Evolutionary conservation across 2,113 vertebrate genomes (phyloP), one percentile per base, ranked within the genome.

Genomic region (Chunga burmeisteri): DNA sequence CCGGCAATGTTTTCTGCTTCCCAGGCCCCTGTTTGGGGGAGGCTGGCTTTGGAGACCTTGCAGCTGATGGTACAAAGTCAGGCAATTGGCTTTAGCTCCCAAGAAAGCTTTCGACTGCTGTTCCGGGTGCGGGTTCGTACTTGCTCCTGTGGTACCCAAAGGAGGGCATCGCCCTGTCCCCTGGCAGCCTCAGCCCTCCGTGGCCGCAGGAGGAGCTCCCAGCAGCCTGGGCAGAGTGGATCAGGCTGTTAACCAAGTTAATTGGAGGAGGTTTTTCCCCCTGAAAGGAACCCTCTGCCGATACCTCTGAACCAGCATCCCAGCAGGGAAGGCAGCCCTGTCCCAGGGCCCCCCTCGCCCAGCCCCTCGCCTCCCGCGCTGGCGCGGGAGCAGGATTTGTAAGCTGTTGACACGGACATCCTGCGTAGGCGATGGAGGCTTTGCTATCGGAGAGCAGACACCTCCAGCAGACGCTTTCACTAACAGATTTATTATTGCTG

Each of bases 401-500:
- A 59, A 17, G 96, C 90, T 96, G 96, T 74, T 95, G 95, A 91
- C 94, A 95, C 5, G 36, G 92, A 80, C 94, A 95, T 91, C 94
- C 92, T 95, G 89, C 46, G n/a, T 50, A 63, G 92, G 96, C 34
- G 13, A 80, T 34, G 81, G 88, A 74, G 92, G 91, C n/a, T 84
- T 46, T 61, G 16, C 46, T 74, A 61, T 77, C 9, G 6, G 10
- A 6, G 79, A 81, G 70, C 93, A 83, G 88, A 74, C 87, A 86
- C 89, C 95, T 58, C 84, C 95, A 47, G 88, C 94, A 92, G 96
- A 61, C 36, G 49, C 81, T 91, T 84, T 92, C 96, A 77, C 94
- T 66, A 86, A 25, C 93, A 56, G 94, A 84, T 96, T 92, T 94
- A 93, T 95, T 84, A 55, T 80, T 63, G 70, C 91, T 86, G 89